Evolutionary conservation across 2,113 vertebrate species (phyloP), one percentile per base, ranked within the genome.

Genomic region (Colinus virginianus): DNA sequence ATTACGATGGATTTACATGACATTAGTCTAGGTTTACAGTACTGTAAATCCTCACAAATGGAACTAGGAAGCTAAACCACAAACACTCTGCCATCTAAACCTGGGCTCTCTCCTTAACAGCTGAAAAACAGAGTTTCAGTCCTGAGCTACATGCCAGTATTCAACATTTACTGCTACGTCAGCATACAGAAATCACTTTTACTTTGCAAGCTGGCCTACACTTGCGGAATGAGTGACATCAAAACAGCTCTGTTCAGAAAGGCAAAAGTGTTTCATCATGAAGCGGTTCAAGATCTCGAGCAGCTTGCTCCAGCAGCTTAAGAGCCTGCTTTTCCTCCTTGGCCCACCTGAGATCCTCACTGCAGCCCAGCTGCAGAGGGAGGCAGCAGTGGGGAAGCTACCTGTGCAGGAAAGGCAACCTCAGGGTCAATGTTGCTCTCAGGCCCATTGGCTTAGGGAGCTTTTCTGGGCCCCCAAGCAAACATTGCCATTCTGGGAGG

Each of bases 1-100:
- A 91, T 87, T 88, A 68, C 68, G 80, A 63, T 42, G 76, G 87
- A 88, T 96, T 91, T 88, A 87, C 78, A 88, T 79, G 19, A 63
- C 0, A 0, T 90, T 80, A 75, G 46, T 78, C 72, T 78, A 43
- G 83, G 85, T 93, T 94, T 94, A 78, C 85, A 81, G 72, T 61
- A 75, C 69, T 78, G 58, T 84, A 92, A 94, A 86, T 87, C 56
- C 71, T 89, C 59, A 67, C 11, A 28, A 92, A 78, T 56, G 75
- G 36, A 93, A 82, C 59, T 56, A 77, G 40, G 82, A 86, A 90
- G 53, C 66, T 84, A 90, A 92, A 88, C 30, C 72, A 80, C 72
- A 89, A 79, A 61, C 63, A 83, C 40, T 91, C 26, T 46, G 56
- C 69, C 34, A 0, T 71, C 71, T 75, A 93, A 94, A 78, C 40